These are phyloP conservation scores for Manduca sexta DNA, from an alignment of 1,140 invertebrate species.

Conservation along the genomic window DNA sequence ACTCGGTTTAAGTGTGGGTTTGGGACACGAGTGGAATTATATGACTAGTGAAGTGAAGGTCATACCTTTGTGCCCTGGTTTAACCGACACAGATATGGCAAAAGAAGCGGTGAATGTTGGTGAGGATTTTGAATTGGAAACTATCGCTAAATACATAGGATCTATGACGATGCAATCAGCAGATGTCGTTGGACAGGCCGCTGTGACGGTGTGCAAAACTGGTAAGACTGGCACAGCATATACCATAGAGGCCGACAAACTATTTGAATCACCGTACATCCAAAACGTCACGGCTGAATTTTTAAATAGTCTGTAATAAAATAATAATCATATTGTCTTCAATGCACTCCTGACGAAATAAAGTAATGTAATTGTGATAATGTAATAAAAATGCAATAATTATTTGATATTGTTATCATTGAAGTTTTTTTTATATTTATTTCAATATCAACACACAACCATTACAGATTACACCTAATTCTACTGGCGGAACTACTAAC, in stretches of 20 bases:
- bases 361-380: too few relatives aligned
- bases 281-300: background rate
- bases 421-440: too few relatives aligned
- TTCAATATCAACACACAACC: too few relatives aligned
- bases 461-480: too few relatives aligned
- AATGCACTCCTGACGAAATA: too few relatives aligned
- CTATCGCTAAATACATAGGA: background rate
- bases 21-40: conserved; percentile 67
- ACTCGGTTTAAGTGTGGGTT: conserved; percentile 63
- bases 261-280: background rate
- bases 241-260: background rate
- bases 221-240: background rate
- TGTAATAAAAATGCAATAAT: too few relatives aligned
- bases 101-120: background rate
- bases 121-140: background rate
- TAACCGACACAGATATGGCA: conserved; percentile 45
- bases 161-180: background rate
- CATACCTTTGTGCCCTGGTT: conserved; percentile 66
- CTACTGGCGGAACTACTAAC: too few relatives aligned
- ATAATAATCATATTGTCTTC: too few relatives aligned
- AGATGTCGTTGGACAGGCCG: background rate
- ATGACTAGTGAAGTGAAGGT: conserved; percentile 70
- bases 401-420: too few relatives aligned
- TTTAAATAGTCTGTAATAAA: background rate
- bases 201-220: background rate